Conservation (phyloP, 53 echinoderm and acorn worm genomes). For the Glandiceps talaboti region DNA sequence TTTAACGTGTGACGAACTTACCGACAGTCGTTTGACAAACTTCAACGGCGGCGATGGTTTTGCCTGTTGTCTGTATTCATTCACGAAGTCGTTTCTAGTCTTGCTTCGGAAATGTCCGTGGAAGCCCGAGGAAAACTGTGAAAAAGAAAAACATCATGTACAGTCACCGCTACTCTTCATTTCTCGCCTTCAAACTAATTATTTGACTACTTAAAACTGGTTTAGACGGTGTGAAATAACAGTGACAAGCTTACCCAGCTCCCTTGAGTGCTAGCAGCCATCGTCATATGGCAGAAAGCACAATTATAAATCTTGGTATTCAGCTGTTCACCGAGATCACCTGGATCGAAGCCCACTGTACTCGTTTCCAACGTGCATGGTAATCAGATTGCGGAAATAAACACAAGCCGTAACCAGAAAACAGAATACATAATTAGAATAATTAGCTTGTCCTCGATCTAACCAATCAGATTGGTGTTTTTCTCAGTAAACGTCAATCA, state of each 20-base stretch:
- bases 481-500: neutral
- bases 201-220: no score
- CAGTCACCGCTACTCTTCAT: no score
- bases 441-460: neutral
- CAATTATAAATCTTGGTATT: neutral
- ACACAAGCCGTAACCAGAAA: slow-evolving; percentile 20
- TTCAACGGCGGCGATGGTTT: slow-evolving; percentile 88
- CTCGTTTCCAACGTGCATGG: slow-evolving; percentile 28
- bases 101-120: slow-evolving; percentile 93
- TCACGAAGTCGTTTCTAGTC: slow-evolving; percentile 85
- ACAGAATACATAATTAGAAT: slow-evolving; percentile 18
- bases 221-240: no score
- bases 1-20: slow-evolving; percentile 13
- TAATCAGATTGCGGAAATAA: slow-evolving; percentile 40
- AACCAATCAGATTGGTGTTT: neutral
- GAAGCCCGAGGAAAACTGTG: slow-evolving; percentile 75
- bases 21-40: slow-evolving; percentile 55
- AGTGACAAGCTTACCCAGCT: slow-evolving; percentile 93
- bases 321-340: neutral
- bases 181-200: no score
- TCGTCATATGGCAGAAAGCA: slow-evolving; percentile 5
- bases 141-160: slow-evolving; percentile 2
- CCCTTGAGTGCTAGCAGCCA: slow-evolving; percentile 52
- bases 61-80: slow-evolving; percentile 82
- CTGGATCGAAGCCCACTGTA: slow-evolving; percentile 3